These are phyloP conservation scores for Heterodera filipjevi DNA, from an alignment of 2,888 invertebrate genomes.

Conservation along the genomic window DNA sequence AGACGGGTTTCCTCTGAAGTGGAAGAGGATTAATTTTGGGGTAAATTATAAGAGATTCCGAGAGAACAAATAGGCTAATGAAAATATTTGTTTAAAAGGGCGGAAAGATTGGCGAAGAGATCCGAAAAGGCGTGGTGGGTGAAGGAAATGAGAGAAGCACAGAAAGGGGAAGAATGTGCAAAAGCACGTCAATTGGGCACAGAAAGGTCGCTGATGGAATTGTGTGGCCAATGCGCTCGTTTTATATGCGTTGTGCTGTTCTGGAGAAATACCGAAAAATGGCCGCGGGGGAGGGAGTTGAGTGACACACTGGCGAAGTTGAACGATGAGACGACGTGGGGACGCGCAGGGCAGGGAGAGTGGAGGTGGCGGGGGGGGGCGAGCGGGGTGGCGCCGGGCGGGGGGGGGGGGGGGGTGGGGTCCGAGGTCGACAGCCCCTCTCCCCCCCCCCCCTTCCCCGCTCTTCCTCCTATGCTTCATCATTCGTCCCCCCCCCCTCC, in stretches of 20 bases:
- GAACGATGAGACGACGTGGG: slow-evolving; percentile 3
- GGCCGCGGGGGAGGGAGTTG: background rate
- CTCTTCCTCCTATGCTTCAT: no score
- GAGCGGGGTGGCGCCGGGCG: background rate
- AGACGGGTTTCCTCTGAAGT: background rate
- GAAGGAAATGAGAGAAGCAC: background rate
- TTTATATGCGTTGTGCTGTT: slow-evolving; percentile 12
- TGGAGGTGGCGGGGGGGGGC: background rate
- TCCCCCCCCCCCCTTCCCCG: background rate
- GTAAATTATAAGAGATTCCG: background rate
- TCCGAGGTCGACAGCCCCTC: background rate
- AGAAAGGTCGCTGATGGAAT: background rate
- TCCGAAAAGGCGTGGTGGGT: background rate
- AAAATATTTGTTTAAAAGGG: background rate
- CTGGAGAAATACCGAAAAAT: background rate
- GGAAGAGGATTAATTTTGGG: background rate
- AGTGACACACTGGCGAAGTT: slow-evolving; percentile 1
- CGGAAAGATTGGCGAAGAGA: background rate
- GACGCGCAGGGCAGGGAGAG: background rate
- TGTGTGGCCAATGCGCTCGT: slow-evolving; percentile 9
- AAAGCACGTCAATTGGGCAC: background rate
- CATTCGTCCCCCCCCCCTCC: no score
- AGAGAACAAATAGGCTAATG: background rate
- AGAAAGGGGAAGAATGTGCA: background rate
- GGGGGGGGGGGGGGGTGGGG: background rate